Percentiles rank a stretch among this genome's conserved stretches.
phyloP scores from a whole-genome alignment of 2,888 invertebrate species.

The Cremastinae sp. region DNA sequence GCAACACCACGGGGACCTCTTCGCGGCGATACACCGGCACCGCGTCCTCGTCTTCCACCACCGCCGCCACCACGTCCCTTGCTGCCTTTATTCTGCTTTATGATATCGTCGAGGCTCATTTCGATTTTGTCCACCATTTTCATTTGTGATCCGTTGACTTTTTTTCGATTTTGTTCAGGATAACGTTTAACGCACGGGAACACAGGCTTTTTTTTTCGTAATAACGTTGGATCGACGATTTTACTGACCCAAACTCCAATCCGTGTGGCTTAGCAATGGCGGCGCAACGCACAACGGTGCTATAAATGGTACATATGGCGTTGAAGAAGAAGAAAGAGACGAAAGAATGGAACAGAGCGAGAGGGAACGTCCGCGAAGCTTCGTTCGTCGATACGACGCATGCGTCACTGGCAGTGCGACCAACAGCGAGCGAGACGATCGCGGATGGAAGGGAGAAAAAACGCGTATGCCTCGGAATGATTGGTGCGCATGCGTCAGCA shows the following conservation, averaged over 20 bases:
- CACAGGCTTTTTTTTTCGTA: slow-evolving; percentile 18
- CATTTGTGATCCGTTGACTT: slow-evolving; percentile 65
- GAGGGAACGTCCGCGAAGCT: no score
- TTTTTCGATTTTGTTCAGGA: not conserved
- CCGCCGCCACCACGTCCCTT: slow-evolving; percentile 83
- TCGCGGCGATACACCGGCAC: slow-evolving; percentile 81
- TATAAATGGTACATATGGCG: slow-evolving; percentile 17
- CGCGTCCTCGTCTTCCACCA: slow-evolving; percentile 80
- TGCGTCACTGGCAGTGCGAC: not conserved
- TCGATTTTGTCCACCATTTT: slow-evolving; percentile 97
- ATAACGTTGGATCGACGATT: slow-evolving; percentile 50
- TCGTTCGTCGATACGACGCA: no score
- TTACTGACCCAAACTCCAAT: slow-evolving; percentile 61
- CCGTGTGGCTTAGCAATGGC: slow-evolving; percentile 51
- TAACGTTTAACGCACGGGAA: slow-evolving; percentile 14
- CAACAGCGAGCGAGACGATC: not conserved
- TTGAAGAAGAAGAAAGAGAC: not conserved
- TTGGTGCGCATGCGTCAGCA: slow-evolving; percentile 13
- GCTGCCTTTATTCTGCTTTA: slow-evolving; percentile 90
- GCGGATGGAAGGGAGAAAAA: no score
- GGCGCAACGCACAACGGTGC: slow-evolving; percentile 35
- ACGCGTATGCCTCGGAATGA: no score
- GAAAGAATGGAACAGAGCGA: no score
- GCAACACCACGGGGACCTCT: slow-evolving; percentile 81
- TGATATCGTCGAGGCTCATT: slow-evolving; percentile 98